Conservation (phyloP, 1,140 invertebrate species). For the Drosophila burlai region DNA sequence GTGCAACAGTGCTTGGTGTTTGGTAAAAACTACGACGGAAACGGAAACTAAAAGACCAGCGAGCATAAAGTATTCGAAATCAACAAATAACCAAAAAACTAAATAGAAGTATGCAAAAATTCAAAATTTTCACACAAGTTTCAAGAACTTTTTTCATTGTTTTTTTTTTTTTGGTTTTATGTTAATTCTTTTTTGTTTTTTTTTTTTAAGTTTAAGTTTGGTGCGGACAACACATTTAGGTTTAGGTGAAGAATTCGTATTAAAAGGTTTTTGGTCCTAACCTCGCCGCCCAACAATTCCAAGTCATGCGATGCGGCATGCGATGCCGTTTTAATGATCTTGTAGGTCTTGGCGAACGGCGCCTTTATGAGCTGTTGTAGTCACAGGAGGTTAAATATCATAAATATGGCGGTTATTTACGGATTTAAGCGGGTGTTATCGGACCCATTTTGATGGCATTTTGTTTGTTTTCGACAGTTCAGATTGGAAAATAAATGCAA, state of each 20-base stretch:
- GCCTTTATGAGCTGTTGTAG: constrained; percentile 94
- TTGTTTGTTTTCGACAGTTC: constrained; percentile 32
- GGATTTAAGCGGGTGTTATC: too few relatives aligned
- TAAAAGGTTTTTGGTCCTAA: constrained; percentile 80
- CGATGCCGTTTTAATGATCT: constrained; percentile 93
- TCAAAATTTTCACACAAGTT: constrained; percentile 74
- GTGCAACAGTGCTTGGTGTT: constrained; percentile 50
- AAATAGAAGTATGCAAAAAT: constrained; percentile 44
- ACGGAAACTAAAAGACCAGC: constrained; percentile 52
- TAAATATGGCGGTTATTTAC: constrained; percentile 36
- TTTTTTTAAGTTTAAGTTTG: constrained; percentile 39
- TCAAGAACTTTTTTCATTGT: constrained; percentile 41
- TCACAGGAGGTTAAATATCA: constrained; percentile 55
- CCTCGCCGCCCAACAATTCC: constrained; percentile 87
- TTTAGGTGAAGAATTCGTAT: constrained; percentile 75
- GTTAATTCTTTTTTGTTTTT: constrained; percentile 18
- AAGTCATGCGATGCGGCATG: constrained; percentile 92
- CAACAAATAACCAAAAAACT: constrained; percentile 23
- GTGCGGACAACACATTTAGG: constrained; percentile 71
- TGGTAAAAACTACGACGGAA: constrained; percentile 49
- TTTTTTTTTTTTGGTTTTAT: constrained; percentile 17
- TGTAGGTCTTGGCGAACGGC: constrained; percentile 97
- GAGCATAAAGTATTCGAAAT: constrained; percentile 56
- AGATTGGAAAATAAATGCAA: constrained; percentile 61
- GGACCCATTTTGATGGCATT: constrained; percentile 14